phyloP scores from a whole-genome alignment of 2,113 vertebrate genomes.

The Sinocyclocheilus grahami region DNA sequence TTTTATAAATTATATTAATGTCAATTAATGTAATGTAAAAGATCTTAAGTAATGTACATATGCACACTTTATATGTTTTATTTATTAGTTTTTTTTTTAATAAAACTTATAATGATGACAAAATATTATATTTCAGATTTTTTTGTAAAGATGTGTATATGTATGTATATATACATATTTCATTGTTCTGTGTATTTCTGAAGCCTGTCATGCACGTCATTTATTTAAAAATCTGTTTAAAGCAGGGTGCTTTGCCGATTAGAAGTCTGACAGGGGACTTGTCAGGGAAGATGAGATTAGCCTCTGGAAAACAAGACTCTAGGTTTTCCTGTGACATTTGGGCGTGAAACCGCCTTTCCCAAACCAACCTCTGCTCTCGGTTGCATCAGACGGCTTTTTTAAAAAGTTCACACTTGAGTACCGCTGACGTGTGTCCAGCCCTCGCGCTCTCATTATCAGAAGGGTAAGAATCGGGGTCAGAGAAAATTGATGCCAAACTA shows the following conservation, averaged over 20 bases:
- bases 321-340: not conserved
- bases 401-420: conserved; percentile 29
- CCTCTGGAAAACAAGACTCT: not conserved
- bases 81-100: too few relatives aligned
- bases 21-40: too few relatives aligned
- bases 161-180: not conserved
- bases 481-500: conserved; percentile 46
- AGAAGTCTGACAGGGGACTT: not conserved
- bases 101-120: too few relatives aligned
- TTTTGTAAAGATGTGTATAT: too few relatives aligned
- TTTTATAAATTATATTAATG: too few relatives aligned
- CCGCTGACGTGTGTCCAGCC: not conserved
- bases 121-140: too few relatives aligned
- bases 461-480: conserved; percentile 39
- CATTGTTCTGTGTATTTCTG: not conserved
- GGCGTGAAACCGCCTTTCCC: not conserved
- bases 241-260: not conserved
- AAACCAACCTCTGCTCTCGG: not conserved
- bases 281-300: not conserved
- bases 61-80: too few relatives aligned
- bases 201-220: not conserved
- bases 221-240: not conserved
- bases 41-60: too few relatives aligned
- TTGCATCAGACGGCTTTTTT: conserved; percentile 5
- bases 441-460: conserved; percentile 19